phyloP scores from a whole-genome alignment of 2,113 vertebrate genomes.

The Rhizomys pruinosus region DNA sequence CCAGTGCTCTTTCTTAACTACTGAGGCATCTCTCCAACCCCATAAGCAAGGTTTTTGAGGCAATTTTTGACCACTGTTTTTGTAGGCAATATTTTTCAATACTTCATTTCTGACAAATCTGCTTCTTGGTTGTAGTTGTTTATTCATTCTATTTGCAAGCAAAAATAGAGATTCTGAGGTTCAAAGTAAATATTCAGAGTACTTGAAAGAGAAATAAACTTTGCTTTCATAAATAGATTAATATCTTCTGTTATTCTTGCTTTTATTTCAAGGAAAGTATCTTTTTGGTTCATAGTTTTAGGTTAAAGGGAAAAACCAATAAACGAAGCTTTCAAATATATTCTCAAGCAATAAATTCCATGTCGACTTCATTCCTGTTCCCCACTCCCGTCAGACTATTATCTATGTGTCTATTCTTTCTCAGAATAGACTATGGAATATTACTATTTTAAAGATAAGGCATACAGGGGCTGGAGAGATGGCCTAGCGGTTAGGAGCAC shows the following conservation, averaged over 20 bases:
- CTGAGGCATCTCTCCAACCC: too few relatives aligned
- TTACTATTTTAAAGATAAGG: conserved; percentile 33
- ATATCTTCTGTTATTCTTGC: background rate
- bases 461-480: too few relatives aligned
- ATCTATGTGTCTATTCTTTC: background rate
- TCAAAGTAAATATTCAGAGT: conserved; percentile 2
- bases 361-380: background rate
- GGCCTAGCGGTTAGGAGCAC: too few relatives aligned
- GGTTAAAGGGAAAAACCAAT: background rate
- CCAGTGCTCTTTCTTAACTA: too few relatives aligned
- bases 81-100: conserved; percentile 21
- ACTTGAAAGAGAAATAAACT: conserved; percentile 13
- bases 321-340: background rate
- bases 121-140: background rate
- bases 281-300: conserved; percentile 41
- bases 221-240: conserved; percentile 35
- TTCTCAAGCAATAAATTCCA: background rate
- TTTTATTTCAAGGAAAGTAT: background rate
- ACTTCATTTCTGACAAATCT: background rate
- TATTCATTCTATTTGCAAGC: background rate
- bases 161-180: background rate
- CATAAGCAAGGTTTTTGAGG: background rate
- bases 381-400: background rate
- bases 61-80: background rate
- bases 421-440: background rate